Evolutionary conservation across 2,113 vertebrate genomes (phyloP).

Genomic region (Serilophus lunatus): DNA sequence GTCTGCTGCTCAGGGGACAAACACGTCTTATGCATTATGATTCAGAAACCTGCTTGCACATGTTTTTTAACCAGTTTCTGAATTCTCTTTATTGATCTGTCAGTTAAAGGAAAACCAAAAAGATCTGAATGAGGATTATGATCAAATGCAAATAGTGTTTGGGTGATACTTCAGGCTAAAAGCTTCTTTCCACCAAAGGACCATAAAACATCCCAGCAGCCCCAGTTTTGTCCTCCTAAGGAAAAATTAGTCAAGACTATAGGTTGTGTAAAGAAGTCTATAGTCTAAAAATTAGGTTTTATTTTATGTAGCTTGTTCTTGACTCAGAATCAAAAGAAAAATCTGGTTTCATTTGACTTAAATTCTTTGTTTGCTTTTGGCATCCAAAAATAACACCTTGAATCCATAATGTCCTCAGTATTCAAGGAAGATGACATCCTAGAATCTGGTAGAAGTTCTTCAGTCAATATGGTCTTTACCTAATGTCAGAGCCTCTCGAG

Average conservation of each 20-base stretch:
- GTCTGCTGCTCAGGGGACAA: slow-evolving; percentile 14
- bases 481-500: neutral
- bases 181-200: neutral
- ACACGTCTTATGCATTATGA: neutral
- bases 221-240: neutral
- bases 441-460: neutral
- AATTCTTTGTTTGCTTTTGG: neutral
- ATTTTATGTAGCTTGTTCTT: neutral
- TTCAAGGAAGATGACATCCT: neutral
- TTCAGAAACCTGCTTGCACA: neutral
- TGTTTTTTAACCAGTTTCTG: neutral
- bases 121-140: neutral
- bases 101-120: neutral
- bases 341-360: neutral
- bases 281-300: neutral
- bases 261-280: neutral
- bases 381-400: neutral
- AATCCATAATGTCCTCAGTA: neutral
- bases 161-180: neutral
- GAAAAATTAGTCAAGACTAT: neutral
- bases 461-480: neutral
- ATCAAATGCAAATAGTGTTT: neutral
- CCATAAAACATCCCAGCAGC: neutral
- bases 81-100: neutral
- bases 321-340: neutral